Evolutionary conservation across 1,140 invertebrate genomes (phyloP), one percentile per base, ranked within the genome.

Genomic region (Panagrolaimus sp.): DNA sequence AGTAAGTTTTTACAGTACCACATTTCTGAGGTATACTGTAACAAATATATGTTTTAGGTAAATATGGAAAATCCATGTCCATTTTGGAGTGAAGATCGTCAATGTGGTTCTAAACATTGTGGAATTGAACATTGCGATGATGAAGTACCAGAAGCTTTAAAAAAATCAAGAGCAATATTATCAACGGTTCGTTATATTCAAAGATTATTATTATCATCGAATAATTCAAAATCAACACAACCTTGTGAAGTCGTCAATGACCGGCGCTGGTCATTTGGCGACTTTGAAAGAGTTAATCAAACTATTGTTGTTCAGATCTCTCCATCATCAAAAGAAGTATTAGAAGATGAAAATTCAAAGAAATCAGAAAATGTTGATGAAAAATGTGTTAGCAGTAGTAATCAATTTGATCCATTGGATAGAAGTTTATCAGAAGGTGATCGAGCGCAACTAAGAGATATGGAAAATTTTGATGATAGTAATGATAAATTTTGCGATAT

Each of bases 21-120:
- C 5, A 47, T n/a, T 73, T 62, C n/a, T n/a, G n/a, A n/a, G n/a
- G 13, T 20, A 66, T 27, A 25, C 2, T n/a, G 3, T 31, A 67
- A 67, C 8, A 3, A 4, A 9, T 16, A 53, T 71, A n/a, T n/a
- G n/a, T 79, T 82, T 61, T 70, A 89, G 88, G 91, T 97, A 7
- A 96, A 97, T 87, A 87, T 98, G 72, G 90, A 91, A 75, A 89
- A 89, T 74, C 87, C 88, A 66, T 98, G 95, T 84, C 93, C 93
- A 2, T 97, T 96, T 85, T 97, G 94, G 93, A 84, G 87, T 2
- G 93, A 96, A 81, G 91, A 95, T 78, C 90, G 91, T 76, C 69
- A 45, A 88, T 97, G 94, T 87, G 90, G 91, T 14, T 90, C 95
- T 80, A 88, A 89, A 75, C 90, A 91, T 82, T 96, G 93, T 85